Base-by-base conservation (phyloP, 2,888 invertebrate species). In the Epirrhoe tristata region DNA sequence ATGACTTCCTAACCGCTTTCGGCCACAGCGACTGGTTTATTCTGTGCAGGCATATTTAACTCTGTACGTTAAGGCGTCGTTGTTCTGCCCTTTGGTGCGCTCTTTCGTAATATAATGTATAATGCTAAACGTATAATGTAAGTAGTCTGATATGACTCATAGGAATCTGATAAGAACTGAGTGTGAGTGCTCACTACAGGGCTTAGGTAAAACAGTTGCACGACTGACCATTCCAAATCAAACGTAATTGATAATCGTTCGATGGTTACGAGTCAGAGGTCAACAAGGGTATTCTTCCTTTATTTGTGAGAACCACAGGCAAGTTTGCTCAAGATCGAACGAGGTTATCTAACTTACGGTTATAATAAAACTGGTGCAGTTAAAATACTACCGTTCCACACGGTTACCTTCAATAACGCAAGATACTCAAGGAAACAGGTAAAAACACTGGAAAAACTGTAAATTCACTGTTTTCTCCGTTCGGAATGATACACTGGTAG, bases 381-480 rank as follows among this genome's bases (percentile, higher is more conserved):
- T 77, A 76, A 77, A 72, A 77, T 75, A 77, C 72, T 75, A 74
- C 74, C 77, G 80, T 82, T 81, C 72, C 83, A 85, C 86, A 87
- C 81, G 78, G 86, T 81, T 90, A 89, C 85, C 84, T 84, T 78
- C 78, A 81, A 72, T 82, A 83, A 81, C 83, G 82, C 81, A 84
- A 81, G 77, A 84, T 81, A 81, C 69, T 79, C 76, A 84, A 82
- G 74, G 83, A 87, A 86, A 83, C 79, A 79, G 76, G 84, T 83
- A 87, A 87, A 88, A 84, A 75, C 83, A 83, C 81, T 81, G 53
- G 76, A 78, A 81, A 86, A 86, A 84, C 81, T 77, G 77, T 72
- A 77, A 81, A 72, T 72, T 73, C 70, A 79, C 79, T 76, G 79
- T 81, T 81, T 82, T 75, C 71, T 67, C 62, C 69, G 71, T 75